These are phyloP conservation scores for Camelus bactrianus DNA, from an alignment of 2,113 vertebrate genomes.

Conservation along the genomic window DNA sequence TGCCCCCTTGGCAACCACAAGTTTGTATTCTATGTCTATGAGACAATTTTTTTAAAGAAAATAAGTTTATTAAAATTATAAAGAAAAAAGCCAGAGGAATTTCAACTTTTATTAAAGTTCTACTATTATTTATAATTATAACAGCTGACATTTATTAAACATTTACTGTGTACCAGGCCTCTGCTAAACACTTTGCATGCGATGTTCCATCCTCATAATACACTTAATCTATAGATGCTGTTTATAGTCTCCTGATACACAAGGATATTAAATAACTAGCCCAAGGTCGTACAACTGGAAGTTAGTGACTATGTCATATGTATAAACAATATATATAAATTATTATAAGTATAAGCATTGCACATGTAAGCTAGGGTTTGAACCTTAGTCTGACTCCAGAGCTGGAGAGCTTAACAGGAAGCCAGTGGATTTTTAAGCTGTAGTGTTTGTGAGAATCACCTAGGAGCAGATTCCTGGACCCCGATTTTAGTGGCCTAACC, in stretches of 20 bases:
- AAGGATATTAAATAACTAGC: background rate
- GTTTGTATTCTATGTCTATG: too few species aligned
- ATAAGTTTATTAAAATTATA: background rate
- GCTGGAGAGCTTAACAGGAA: background rate
- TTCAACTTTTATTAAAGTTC: constrained; percentile 26
- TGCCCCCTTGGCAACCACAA: too few species aligned
- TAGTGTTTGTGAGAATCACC: background rate
- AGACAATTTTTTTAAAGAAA: background rate
- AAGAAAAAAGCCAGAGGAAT: background rate
- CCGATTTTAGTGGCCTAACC: background rate
- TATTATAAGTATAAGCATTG: background rate
- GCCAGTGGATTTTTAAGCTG: background rate
- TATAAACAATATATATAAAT: background rate
- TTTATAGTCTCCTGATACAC: background rate
- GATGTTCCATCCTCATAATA: background rate
- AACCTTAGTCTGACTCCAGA: background rate
- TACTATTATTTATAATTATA: background rate
- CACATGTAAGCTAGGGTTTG: background rate
- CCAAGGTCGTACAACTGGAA: background rate
- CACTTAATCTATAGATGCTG: background rate
- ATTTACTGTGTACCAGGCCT: background rate
- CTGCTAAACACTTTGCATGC: background rate
- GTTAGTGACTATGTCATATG: background rate
- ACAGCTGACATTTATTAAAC: background rate
- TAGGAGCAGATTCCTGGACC: background rate